Percentiles rank a stretch among this genome's conserved stretches.
Evolutionary conservation across 1,140 invertebrate genomes (phyloP).

Genomic region (Bicyclus anynana): DNA sequence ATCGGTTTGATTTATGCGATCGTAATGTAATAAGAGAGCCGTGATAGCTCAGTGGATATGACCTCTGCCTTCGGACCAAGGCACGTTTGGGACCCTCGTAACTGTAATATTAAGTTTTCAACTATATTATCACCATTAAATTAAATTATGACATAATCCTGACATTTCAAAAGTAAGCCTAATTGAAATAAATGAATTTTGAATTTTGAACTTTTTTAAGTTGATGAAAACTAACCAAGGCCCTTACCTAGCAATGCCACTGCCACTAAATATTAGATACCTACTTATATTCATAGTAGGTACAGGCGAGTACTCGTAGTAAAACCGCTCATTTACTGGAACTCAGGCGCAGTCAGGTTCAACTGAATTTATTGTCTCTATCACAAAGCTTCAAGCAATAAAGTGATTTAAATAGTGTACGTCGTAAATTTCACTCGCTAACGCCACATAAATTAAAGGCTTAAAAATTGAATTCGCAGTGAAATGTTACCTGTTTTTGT

Average conservation of each 20-base stretch:
- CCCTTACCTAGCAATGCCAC: no score
- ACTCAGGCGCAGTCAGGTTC: conserved; percentile 37
- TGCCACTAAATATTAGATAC: not conserved
- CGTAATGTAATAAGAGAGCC: no score
- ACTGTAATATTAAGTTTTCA: no score
- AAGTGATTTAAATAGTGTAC: conserved; percentile 49
- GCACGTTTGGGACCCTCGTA: no score
- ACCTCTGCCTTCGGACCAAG: no score
- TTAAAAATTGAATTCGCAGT: conserved; percentile 20
- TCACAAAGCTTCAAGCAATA: conserved; percentile 42
- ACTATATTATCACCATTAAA: no score
- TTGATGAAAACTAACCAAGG: no score
- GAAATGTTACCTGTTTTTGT: not conserved
- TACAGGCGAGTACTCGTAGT: not conserved
- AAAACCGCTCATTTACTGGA: conserved; percentile 44
- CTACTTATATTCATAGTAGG: no score
- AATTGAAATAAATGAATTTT: no score
- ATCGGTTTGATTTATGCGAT: not conserved
- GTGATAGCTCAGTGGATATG: not conserved
- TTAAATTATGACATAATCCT: no score
- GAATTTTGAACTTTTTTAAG: no score
- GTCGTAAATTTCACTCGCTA: conserved; percentile 32
- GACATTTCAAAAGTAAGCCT: no score
- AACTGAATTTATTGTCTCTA: conserved; percentile 53
- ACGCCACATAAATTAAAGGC: conserved; percentile 34